phyloP scores from a whole-genome alignment of 2,797 vertebrate species.

The Danio kyathit region DNA sequence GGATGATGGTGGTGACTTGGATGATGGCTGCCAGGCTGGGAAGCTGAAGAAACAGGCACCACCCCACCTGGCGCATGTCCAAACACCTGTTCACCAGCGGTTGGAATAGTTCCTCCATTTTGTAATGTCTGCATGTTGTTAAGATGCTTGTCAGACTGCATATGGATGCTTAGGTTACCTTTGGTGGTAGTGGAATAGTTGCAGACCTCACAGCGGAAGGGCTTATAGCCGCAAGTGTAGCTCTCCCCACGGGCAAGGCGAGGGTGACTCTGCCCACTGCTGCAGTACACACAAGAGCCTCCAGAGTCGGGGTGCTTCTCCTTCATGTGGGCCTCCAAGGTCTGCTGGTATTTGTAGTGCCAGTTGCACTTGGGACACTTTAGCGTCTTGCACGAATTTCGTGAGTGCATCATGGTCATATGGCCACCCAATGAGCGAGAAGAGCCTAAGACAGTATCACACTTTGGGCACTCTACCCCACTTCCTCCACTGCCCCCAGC shows the following conservation, averaged over 20 bases:
- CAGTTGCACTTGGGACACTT: slow-evolving; percentile 99
- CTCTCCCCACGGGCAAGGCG: slow-evolving; percentile 97
- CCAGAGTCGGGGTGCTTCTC: slow-evolving; percentile 98
- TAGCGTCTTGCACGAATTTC: slow-evolving; percentile 98
- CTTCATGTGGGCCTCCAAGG: slow-evolving; percentile 99
- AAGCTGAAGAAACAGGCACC: slow-evolving; percentile 84
- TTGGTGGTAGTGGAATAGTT: slow-evolving; percentile 99
- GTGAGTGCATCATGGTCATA: slow-evolving; percentile 99
- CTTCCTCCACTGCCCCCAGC: slow-evolving; percentile 82
- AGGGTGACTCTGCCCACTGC: slow-evolving; percentile 95
- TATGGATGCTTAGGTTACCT: slow-evolving; percentile 99
- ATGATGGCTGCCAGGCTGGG: slow-evolving; percentile 82
- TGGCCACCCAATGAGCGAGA: slow-evolving; percentile 97
- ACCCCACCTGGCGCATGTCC: slow-evolving; percentile 89
- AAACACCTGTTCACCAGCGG: slow-evolving; percentile 91
- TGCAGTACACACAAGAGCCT: slow-evolving; percentile 94
- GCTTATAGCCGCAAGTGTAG: slow-evolving; percentile 99
- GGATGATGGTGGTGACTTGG: slow-evolving; percentile 80
- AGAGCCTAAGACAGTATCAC: slow-evolving; percentile 97
- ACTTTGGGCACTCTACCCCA: slow-evolving; percentile 98
- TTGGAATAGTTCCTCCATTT: slow-evolving; percentile 88
- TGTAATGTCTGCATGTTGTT: slow-evolving; percentile 99
- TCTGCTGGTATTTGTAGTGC: slow-evolving; percentile 99
- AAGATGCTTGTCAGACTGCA: slow-evolving; percentile 99
- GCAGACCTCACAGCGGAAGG: slow-evolving; percentile 98